Base-by-base conservation (phyloP, 2,888 invertebrate genomes). In the Ichneumon xanthorius region DNA sequence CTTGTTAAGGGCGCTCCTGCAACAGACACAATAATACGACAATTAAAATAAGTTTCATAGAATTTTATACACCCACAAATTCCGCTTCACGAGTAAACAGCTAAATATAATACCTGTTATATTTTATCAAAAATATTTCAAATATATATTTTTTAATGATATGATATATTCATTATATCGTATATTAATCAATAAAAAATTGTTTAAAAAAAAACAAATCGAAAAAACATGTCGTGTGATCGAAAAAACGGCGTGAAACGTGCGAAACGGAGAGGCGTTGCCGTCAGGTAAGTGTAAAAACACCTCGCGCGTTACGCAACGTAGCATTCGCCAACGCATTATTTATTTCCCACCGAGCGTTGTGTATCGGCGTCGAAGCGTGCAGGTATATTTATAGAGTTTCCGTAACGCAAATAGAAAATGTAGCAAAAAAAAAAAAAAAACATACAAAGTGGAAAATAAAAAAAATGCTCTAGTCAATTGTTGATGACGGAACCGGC, bases 1-100 rank as follows among this genome's bases (percentile, higher is more conserved):
- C 92, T 90, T 88, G 84, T 89, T 86, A 92, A 92, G 93, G 93
- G 93, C 90, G 89, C 90, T 89, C 91, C 93, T 94, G 89, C 33
- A 93, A 92, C 48, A 58, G 70, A 86, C 67, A 80, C 26, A 30
- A 75, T 75, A 70, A 72, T 76, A 70, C n/a, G 45, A n/a, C 7
- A 1, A n/a, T 6, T 55, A 30, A 48, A 30, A 53, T 2, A 33
- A 71, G 3, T 72, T 9, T 22, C 40, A 58, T 26, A 16, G 16
- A 48, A 48, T 48, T 48, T 48, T 16, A 16, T 16, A 16, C 45
- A 16, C 16, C 4, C 45, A 11, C 11, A 40, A 40, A 37, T 37
- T 37, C 9, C 37, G 37, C 37, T 9, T 37, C 37, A 37, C 37
- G 9, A 9, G 1, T 37, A 37, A 37, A 37, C 9, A 9, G 9